A percentile compares a stretch with the other conserved stretches of the same genome.
Evolutionary conservation across 2,797 vertebrate genomes (phyloP).

Genomic region (Alca torda): DNA sequence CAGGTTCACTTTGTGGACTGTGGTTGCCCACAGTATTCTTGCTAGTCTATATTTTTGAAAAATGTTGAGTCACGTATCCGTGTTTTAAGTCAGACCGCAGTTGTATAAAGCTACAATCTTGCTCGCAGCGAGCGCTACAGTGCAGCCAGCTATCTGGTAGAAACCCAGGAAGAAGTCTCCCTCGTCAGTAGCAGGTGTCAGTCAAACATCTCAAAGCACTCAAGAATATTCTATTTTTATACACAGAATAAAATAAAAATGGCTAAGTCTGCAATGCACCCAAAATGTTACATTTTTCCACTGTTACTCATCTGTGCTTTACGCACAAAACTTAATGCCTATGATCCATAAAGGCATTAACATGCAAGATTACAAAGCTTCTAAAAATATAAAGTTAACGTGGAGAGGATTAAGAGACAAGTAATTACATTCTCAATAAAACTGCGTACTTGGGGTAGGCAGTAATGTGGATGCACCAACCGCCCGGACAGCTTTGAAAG

Average conservation of each 20-base stretch:
- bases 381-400: neutral
- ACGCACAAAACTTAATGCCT: neutral
- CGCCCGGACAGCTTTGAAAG: neutral
- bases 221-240: neutral
- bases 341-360: neutral
- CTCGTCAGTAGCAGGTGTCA: neutral
- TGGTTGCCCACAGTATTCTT: neutral
- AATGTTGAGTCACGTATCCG: neutral
- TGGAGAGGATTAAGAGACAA: neutral
- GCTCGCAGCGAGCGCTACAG: neutral
- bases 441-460: neutral
- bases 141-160: neutral
- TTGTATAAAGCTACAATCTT: neutral
- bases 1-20: neutral
- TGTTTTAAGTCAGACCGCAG: neutral
- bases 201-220: neutral
- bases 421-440: neutral
- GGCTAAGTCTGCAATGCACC: neutral
- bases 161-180: neutral
- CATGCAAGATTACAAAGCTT: neutral
- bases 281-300: neutral
- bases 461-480: neutral
- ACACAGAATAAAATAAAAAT: neutral
- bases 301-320: neutral
- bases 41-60: neutral